These are phyloP conservation scores for Lepidocyrtinus sp. DNA, from an alignment of 2,888 invertebrate species.

Conservation along the genomic window DNA sequence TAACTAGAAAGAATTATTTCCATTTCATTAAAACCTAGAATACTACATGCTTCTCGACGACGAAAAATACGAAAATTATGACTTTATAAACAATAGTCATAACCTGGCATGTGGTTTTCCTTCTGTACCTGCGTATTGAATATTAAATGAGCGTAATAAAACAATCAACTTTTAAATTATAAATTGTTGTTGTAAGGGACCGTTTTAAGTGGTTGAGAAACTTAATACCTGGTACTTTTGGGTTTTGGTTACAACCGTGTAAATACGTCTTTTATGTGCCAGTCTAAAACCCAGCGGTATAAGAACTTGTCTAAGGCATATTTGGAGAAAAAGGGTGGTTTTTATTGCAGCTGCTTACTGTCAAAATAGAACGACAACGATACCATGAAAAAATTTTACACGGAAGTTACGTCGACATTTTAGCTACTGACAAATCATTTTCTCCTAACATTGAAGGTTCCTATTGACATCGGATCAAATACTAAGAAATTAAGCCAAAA, in stretches of 20 bases:
- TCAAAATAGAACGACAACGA: too few relatives aligned
- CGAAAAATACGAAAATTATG: not conserved
- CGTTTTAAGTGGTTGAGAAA: not conserved
- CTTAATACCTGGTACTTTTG: not conserved
- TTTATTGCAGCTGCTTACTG: too few relatives aligned
- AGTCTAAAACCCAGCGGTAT: too few relatives aligned
- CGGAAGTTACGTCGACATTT: constrained; percentile 28
- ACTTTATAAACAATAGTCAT: too few relatives aligned
- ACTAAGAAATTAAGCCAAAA: not conserved
- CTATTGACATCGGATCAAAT: not conserved
- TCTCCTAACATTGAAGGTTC: not conserved
- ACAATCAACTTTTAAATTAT: constrained; percentile 52
- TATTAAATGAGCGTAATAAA: constrained; percentile 55
- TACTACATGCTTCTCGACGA: constrained; percentile 1
- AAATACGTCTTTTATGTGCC: not conserved
- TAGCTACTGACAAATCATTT: not conserved
- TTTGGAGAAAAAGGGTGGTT: not conserved
- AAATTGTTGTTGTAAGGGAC: not conserved
- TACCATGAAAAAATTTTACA: constrained; percentile 22
- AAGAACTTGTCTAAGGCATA: not conserved
- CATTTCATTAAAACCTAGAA: constrained; percentile 48
- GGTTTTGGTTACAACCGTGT: not conserved
- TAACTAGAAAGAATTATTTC: constrained; percentile 50
- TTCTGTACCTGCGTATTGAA: constrained; percentile 21
- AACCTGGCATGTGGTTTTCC: too few relatives aligned